These are phyloP conservation scores for Deroplatys truncata DNA, from an alignment of 2,888 invertebrate genomes.

Conservation along the genomic window DNA sequence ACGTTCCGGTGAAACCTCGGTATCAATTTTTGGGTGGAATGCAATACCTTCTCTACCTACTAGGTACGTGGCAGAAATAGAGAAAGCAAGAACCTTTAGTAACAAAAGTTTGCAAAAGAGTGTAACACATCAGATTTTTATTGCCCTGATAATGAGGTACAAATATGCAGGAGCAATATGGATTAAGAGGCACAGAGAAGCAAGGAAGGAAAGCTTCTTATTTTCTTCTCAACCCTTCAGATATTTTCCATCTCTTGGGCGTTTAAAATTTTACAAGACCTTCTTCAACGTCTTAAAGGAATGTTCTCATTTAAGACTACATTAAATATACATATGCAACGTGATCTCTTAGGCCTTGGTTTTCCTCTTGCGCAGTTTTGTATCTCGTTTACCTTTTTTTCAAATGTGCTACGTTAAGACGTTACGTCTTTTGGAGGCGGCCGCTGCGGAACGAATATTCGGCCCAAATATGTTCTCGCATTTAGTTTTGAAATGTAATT, in stretches of 20 bases:
- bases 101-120: too few relatives aligned
- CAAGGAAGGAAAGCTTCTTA: neutral
- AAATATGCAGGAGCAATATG: neutral
- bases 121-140: too few relatives aligned
- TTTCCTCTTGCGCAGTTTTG: neutral
- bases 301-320: neutral
- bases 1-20: too few relatives aligned
- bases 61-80: too few relatives aligned
- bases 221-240: neutral
- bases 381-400: neutral
- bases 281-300: neutral
- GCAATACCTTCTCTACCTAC: too few relatives aligned
- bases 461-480: too few relatives aligned
- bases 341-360: neutral
- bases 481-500: too few relatives aligned
- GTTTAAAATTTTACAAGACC: neutral
- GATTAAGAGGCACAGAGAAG: neutral
- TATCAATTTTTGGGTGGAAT: too few relatives aligned
- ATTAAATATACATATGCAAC: neutral
- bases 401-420: too few relatives aligned
- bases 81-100: too few relatives aligned
- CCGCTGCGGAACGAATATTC: too few relatives aligned
- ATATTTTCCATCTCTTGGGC: neutral
- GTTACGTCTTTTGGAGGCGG: too few relatives aligned
- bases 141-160: neutral